Conservation (phyloP, 2,888 invertebrate species). For the Dryocosmus kuriphilus region DNA sequence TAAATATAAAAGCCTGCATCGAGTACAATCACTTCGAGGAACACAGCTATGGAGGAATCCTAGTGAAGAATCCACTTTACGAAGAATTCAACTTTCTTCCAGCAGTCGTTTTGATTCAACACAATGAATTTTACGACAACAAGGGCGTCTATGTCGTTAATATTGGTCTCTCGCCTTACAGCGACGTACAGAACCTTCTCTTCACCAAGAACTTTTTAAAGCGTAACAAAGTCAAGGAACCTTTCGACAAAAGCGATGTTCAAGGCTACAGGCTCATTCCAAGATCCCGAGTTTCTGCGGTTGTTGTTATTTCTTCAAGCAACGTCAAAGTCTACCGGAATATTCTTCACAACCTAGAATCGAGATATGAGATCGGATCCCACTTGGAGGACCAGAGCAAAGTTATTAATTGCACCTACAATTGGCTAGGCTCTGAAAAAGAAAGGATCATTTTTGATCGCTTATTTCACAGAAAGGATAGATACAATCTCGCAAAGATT, state of each 20-base stretch:
- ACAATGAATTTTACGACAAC: conserved; percentile 95
- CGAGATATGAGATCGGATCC: conserved; percentile 96
- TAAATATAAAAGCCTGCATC: conserved; percentile 87
- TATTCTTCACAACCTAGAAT: conserved; percentile 93
- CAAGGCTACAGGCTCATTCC: conserved; percentile 88
- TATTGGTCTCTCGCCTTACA: conserved; percentile 92
- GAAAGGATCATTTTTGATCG: conserved; percentile 86
- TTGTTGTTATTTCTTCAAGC: conserved; percentile 93
- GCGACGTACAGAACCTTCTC: conserved; percentile 87
- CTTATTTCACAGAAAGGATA: conserved; percentile 90
- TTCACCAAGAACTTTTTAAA: conserved; percentile 93
- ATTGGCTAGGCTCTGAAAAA: conserved; percentile 93
- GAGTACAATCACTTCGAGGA: conserved; percentile 94
- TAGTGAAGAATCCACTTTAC: conserved; percentile 88
- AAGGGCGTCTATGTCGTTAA: conserved; percentile 92
- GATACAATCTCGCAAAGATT: conserved; percentile 96
- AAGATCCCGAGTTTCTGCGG: conserved; percentile 94
- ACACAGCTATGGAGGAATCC: conserved; percentile 89
- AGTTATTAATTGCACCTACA: conserved; percentile 94
- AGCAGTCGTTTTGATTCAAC: conserved; percentile 85
- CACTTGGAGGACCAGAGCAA: conserved; percentile 96
- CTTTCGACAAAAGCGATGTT: conserved; percentile 85
- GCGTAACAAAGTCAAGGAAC: conserved; percentile 91
- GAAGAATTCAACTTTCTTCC: conserved; percentile 90
- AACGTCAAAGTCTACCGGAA: conserved; percentile 94